Evolutionary conservation across 2,888 invertebrate genomes (phyloP).

Genomic region (Synanthedon formicaeformis): DNA sequence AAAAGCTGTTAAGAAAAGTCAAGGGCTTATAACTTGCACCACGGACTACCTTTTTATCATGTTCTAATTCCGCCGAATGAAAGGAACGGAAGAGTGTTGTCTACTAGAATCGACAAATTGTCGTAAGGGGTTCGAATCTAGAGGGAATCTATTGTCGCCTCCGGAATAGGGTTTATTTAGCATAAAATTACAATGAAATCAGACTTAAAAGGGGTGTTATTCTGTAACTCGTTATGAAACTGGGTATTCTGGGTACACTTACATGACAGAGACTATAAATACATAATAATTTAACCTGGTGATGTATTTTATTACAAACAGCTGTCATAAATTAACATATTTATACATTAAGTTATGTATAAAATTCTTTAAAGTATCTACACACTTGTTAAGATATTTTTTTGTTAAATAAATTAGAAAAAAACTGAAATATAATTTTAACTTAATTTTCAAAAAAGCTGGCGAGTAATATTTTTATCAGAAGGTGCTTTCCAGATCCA

Average conservation of each 20-base stretch:
- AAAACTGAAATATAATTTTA: no score
- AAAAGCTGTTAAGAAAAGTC: no score
- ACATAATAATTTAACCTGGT: no score
- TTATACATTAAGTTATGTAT: no score
- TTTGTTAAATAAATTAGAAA: no score
- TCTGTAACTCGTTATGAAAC: slow-evolving; percentile 4
- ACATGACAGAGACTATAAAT: background rate
- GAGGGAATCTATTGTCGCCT: slow-evolving; percentile 38
- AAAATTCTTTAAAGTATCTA: no score
- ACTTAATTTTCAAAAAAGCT: no score
- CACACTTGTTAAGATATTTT: no score
- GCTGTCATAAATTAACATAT: no score
- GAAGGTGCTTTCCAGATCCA: no score
- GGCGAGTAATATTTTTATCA: no score
- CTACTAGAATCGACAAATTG: slow-evolving; percentile 43
- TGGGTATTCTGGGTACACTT: background rate
- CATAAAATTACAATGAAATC: slow-evolving; percentile 39
- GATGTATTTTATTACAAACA: no score
- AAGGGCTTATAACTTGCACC: slow-evolving; percentile 11
- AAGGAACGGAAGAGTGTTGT: slow-evolving; percentile 56
- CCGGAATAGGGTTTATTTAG: slow-evolving; percentile 50
- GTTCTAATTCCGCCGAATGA: slow-evolving; percentile 30
- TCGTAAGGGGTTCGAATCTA: slow-evolving; percentile 29
- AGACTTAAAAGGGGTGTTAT: slow-evolving; percentile 28
- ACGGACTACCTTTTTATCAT: slow-evolving; percentile 16